Evolutionary conservation across 1,140 invertebrate genomes (phyloP).

Genomic region (Zaprionus taronus): DNA sequence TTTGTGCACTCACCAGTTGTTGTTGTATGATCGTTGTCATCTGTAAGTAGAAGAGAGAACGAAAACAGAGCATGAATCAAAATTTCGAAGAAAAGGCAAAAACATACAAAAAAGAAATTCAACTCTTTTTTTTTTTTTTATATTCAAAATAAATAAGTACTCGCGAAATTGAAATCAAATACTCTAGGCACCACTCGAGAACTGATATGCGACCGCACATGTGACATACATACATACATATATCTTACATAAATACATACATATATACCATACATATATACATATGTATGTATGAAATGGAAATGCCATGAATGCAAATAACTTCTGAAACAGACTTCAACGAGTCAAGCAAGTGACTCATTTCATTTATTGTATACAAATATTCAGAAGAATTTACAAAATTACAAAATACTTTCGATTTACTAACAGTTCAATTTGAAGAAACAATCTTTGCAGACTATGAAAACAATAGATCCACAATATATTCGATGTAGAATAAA

Average conservation of each 20-base stretch:
- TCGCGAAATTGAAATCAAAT: background rate
- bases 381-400: too few species aligned
- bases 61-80: slow-evolving; percentile 1
- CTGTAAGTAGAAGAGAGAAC: slow-evolving; percentile 4
- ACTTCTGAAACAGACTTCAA: background rate
- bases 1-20: slow-evolving; percentile 68
- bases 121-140: too few species aligned
- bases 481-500: too few species aligned
- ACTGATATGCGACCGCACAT: background rate
- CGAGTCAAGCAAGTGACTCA: background rate
- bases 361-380: background rate
- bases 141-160: background rate
- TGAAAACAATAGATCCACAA: too few species aligned
- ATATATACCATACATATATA: background rate
- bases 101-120: background rate
- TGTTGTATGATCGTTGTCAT: slow-evolving; percentile 23
- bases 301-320: background rate
- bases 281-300: background rate
- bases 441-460: too few species aligned
- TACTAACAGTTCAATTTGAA: too few species aligned
- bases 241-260: background rate
- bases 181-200: background rate
- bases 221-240: too few species aligned
- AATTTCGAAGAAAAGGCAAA: background rate
- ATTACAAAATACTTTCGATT: too few species aligned